Base-by-base conservation (phyloP, 2,888 invertebrate genomes). In the Junonia oenone region DNA sequence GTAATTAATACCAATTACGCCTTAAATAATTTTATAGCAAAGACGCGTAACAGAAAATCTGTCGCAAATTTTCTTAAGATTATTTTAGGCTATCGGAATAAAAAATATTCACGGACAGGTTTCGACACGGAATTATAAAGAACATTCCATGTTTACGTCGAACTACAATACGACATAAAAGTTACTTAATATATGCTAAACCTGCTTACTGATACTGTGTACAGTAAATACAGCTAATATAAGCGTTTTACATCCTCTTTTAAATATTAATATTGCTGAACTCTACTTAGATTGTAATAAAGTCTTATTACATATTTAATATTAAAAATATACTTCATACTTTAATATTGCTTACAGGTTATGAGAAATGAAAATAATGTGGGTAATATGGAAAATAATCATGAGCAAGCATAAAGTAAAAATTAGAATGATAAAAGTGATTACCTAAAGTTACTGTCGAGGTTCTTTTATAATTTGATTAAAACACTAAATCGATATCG, bases 101-200 rank as follows among this genome's bases (percentile, higher is more conserved):
- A 6, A 13, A 35, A 5, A 19, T n/a, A 2, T 33, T 17, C 4
- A 33, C 8, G 17, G 6, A 40, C 50, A 38, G 50, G 40, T 40
- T 50, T 29, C 8, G n/a, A 17, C 8, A 17, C 40, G n/a, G 27
- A 40, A 37, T 13, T 27, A 26, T 29, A 17, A 11, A 9, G n/a
- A 17, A 17, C 38, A 50, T 50, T 27, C 27, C 50, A 37, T 27
- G 15, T 22, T 26, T 17, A 40, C 29, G 38, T 43, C 13, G 13
- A 26, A 43, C 48, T 43, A 52, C 52, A 46, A 45, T 37, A 26
- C 17, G 37, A 45, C 22, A 49, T 45, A 48, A 37, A 47, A 47
- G 31, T 37, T 40, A 35, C n/a, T 40, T 35, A 17, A 26, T 43
- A 35, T 27, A 35, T 40, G 26, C 19, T 22, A 54, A 54, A 49